phyloP scores from a whole-genome alignment of 1,140 invertebrate species.

The Drosophila pachea region DNA sequence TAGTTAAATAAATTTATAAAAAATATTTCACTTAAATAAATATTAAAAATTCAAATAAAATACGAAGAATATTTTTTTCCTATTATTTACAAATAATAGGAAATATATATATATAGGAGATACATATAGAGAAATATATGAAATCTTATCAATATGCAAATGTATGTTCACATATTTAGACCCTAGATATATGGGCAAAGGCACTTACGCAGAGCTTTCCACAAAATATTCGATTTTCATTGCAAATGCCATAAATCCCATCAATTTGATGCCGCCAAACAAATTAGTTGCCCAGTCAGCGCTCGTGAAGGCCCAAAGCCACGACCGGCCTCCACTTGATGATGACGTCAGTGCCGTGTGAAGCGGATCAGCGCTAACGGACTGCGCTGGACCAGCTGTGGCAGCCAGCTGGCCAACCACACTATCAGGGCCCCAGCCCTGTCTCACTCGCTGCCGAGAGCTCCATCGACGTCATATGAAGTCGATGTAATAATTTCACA shows the following conservation, averaged over 20 bases:
- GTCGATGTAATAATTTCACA: constrained; percentile 66
- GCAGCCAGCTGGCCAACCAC: constrained; percentile 11
- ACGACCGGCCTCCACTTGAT: constrained; percentile 23
- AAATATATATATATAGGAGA: too few species aligned
- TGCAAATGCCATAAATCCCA: constrained; percentile 1
- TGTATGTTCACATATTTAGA: neutral
- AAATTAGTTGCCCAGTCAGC: constrained; percentile 16
- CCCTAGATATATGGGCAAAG: neutral
- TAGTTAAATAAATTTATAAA: too few species aligned
- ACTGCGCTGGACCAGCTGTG: neutral
- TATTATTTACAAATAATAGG: too few species aligned
- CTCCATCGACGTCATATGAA: constrained; percentile 17
- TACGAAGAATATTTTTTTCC: too few species aligned
- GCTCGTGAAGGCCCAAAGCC: neutral
- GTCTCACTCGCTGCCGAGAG: neutral
- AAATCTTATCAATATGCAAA: too few species aligned
- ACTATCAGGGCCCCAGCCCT: neutral
- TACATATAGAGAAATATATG: too few species aligned
- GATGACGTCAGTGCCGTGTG: constrained; percentile 15
- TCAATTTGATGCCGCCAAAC: constrained; percentile 1
- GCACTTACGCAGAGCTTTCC: neutral
- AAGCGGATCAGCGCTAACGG: too few species aligned
- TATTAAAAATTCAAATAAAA: too few species aligned
- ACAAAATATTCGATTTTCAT: constrained; percentile 6
- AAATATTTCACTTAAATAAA: too few species aligned